phyloP scores from a whole-genome alignment of 2,797 vertebrate genomes.

The Rachycentron canadum region DNA sequence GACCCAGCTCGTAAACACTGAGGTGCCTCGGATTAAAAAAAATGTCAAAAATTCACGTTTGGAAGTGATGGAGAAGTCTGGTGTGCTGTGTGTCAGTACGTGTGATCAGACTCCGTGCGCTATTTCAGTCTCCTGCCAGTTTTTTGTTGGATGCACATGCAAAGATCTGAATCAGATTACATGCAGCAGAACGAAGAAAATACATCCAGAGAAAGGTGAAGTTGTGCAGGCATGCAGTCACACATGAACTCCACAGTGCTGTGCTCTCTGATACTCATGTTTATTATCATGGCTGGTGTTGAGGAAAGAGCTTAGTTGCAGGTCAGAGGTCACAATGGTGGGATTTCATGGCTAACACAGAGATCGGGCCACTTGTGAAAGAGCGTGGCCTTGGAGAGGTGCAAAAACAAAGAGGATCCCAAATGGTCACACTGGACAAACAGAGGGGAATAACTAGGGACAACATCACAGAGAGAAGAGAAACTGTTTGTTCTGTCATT shows the following conservation, averaged over 20 bases:
- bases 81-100: conserved; percentile 43
- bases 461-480: conserved; percentile 36
- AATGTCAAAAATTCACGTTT: conserved; percentile 79
- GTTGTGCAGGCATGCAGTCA: conserved; percentile 59
- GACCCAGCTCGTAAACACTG: conserved; percentile 75
- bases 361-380: conserved; percentile 76
- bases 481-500: conserved; percentile 15
- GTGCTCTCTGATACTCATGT: conserved; percentile 73
- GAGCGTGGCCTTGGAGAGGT: conserved; percentile 63
- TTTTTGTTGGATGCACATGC: conserved; percentile 49
- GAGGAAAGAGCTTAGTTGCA: conserved; percentile 74
- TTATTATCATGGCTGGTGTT: conserved; percentile 76
- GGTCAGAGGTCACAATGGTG: conserved; percentile 68
- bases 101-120: conserved; percentile 27
- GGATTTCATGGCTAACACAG: conserved; percentile 78
- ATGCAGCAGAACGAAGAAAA: conserved; percentile 35
- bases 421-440: conserved; percentile 66
- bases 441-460: conserved; percentile 48
- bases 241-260: conserved; percentile 34
- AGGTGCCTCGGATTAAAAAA: conserved; percentile 59
- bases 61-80: conserved; percentile 74
- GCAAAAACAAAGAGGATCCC: conserved; percentile 72
- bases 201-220: conserved; percentile 38
- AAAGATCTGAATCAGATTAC: conserved; percentile 61
- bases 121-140: conserved; percentile 66